Evolutionary conservation across 35 echinoderm and acorn worm genomes (phyloP).

Genomic region (Chiridota heheva): DNA sequence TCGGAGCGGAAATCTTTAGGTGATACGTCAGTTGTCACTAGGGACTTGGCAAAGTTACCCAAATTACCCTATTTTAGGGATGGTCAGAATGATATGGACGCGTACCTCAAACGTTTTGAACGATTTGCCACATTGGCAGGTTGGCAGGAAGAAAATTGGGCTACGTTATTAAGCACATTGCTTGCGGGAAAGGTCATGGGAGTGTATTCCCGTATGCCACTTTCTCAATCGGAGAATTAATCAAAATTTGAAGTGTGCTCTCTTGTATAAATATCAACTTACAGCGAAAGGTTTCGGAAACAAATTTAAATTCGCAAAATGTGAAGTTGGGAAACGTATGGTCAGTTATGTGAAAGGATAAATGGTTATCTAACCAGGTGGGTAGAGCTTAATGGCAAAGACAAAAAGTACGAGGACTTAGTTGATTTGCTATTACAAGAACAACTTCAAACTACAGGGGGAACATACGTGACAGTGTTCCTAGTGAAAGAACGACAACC

Average conservation of each 20-base stretch:
- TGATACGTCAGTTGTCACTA: no score
- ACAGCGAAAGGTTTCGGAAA: conserved; percentile 32
- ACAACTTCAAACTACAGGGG: no score
- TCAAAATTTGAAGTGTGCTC: not conserved
- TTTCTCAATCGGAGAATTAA: conserved; percentile 4
- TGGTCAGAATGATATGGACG: conserved; percentile 27
- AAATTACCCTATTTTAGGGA: conserved; percentile 21
- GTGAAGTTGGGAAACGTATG: not conserved
- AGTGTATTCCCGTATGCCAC: not conserved
- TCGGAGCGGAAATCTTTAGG: no score
- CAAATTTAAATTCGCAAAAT: conserved; percentile 27
- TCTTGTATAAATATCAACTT: conserved; percentile 26
- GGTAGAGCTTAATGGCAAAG: conserved; percentile 16
- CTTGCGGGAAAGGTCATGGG: conserved; percentile 21
- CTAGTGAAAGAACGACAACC: no score
- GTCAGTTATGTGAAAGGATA: conserved; percentile 19
- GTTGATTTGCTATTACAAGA: conserved; percentile 28
- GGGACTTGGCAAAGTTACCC: no score
- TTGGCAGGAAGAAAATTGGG: conserved; percentile 7
- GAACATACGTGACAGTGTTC: no score
- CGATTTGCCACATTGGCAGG: not conserved
- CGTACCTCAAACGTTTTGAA: conserved; percentile 37
- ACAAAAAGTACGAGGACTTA: conserved; percentile 9
- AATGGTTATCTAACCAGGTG: conserved; percentile 14
- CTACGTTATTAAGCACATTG: conserved; percentile 22